Conservation (phyloP, 2,797 vertebrate genomes). For the Taenioides sp. region DNA sequence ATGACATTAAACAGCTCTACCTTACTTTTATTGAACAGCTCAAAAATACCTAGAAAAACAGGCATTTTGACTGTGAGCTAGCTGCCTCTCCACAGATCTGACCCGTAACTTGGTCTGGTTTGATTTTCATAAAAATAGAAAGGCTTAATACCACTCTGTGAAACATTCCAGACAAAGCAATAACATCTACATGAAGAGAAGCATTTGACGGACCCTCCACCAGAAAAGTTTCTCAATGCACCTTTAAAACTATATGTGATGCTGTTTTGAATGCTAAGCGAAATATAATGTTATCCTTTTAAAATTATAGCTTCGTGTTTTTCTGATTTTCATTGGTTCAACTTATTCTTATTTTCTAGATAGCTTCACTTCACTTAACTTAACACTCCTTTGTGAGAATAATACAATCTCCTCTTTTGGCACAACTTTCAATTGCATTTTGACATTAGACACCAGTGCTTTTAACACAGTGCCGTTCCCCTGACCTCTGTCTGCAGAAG, state of each 20-base stretch:
- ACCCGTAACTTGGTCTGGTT: no score
- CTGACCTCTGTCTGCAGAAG: conserved; percentile 21
- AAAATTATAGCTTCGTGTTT: neutral
- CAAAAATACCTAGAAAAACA: no score
- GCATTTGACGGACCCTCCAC: no score
- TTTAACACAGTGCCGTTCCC: conserved; percentile 53
- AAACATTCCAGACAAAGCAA: no score
- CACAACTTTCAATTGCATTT: conserved; percentile 38
- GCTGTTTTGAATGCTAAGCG: neutral
- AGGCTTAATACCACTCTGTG: no score
- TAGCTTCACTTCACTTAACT: conserved; percentile 16
- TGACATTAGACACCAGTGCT: conserved; percentile 40
- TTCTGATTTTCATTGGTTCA: neutral
- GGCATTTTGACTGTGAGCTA: no score
- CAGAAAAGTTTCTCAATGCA: no score
- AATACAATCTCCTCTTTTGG: conserved; percentile 25
- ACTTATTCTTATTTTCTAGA: neutral
- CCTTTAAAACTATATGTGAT: neutral
- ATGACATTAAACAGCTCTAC: no score
- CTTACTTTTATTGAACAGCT: no score
- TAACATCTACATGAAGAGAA: no score
- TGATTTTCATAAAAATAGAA: no score
- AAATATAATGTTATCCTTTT: neutral
- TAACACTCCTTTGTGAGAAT: conserved; percentile 10
- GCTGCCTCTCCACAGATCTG: no score